These are phyloP conservation scores for Volucella zonaria DNA, from an alignment of 2,888 invertebrate species.

Conservation along the genomic window DNA sequence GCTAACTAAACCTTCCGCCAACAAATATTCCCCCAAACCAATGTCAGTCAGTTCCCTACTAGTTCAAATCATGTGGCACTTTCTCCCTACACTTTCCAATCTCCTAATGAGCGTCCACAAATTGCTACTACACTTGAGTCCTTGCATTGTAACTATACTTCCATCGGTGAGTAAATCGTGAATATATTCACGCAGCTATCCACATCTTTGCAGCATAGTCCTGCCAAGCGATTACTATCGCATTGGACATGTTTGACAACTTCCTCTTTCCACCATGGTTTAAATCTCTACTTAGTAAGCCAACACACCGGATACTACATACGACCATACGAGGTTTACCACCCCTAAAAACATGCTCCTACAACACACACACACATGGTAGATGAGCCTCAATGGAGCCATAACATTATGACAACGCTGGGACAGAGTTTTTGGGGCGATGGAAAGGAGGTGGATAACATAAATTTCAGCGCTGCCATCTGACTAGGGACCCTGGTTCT, in stretches of 20 bases:
- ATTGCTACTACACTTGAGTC: conserved; percentile 54
- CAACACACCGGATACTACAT: background rate
- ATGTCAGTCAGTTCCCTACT: background rate
- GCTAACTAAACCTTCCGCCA: conserved; percentile 11
- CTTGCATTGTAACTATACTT: conserved; percentile 45
- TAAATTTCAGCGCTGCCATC: conserved; percentile 58
- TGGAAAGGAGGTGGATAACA: conserved; percentile 48
- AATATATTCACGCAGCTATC: conserved; percentile 57
- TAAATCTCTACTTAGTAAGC: no score
- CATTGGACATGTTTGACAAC: conserved; percentile 44
- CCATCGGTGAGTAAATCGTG: conserved; percentile 46
- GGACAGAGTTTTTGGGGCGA: conserved; percentile 19
- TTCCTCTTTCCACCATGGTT: background rate
- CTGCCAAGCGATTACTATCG: conserved; percentile 41
- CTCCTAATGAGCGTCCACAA: conserved; percentile 59
- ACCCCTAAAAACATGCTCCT: conserved; percentile 19
- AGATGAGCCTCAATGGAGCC: conserved; percentile 69
- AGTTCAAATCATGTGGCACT: background rate
- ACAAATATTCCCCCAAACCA: background rate
- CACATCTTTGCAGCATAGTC: conserved; percentile 18
- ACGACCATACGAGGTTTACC: background rate
- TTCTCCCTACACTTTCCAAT: background rate
- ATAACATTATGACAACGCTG: conserved; percentile 69
- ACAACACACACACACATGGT: conserved; percentile 3
- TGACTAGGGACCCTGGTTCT: conserved; percentile 36